These are phyloP conservation scores for Pseudorectes ferrugineus DNA, from an alignment of 2,113 vertebrate species.

Conservation along the genomic window DNA sequence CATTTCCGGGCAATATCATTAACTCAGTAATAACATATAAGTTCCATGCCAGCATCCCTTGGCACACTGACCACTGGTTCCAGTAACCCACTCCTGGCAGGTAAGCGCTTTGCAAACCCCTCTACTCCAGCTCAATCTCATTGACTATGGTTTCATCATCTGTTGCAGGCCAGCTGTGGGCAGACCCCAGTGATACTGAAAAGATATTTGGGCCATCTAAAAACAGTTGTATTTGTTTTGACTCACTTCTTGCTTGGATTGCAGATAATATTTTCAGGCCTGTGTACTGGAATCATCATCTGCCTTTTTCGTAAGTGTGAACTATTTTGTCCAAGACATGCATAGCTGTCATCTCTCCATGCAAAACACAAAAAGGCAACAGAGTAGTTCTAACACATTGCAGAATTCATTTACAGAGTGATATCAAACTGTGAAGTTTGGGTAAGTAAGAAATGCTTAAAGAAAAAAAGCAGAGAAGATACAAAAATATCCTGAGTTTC, in stretches of 20 bases:
- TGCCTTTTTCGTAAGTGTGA: background rate
- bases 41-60: background rate
- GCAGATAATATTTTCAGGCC: background rate
- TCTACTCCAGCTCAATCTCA: rapidly evolving
- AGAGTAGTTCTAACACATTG: background rate
- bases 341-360: background rate
- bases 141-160: background rate
- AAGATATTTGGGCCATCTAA: background rate
- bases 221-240: background rate
- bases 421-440: background rate
- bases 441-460: background rate
- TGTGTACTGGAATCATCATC: background rate
- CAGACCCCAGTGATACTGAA: background rate
- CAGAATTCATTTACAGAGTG: background rate
- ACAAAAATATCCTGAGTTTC: background rate
- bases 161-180: background rate
- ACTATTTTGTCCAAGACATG: background rate
- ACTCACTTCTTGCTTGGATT: background rate
- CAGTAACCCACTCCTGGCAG: background rate
- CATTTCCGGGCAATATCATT: background rate
- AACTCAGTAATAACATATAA: background rate
- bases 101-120: background rate
- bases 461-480: background rate
- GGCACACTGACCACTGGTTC: background rate
- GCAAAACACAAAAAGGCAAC: background rate